These are phyloP conservation scores for Acropternis orthonyx DNA, from an alignment of 2,797 vertebrate genomes.

Conservation along the genomic window DNA sequence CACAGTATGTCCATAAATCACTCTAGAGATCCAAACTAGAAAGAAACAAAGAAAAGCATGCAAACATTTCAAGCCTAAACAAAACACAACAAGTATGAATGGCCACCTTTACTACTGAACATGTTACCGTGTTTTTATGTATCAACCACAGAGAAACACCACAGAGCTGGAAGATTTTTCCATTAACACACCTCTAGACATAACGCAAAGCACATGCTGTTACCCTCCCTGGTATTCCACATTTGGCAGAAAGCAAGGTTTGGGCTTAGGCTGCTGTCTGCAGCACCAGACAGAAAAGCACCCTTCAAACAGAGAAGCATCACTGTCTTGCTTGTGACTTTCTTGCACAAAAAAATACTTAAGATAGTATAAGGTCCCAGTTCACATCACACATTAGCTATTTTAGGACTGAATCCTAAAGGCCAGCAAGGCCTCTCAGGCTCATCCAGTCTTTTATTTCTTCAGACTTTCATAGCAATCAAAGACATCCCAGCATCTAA, in stretches of 20 bases:
- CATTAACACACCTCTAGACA: conserved; percentile 76
- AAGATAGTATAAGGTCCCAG: not conserved
- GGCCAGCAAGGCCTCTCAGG: not conserved
- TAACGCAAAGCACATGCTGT: conserved; percentile 87
- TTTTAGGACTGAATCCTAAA: not conserved
- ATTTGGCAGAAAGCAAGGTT: conserved; percentile 76
- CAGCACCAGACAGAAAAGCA: conserved; percentile 72
- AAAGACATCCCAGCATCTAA: not conserved
- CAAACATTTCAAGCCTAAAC: not conserved
- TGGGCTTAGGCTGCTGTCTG: conserved; percentile 76
- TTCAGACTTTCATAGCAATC: not conserved
- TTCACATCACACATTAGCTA: not conserved
- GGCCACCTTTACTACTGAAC: not conserved
- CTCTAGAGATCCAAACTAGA: not conserved
- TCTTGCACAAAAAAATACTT: not conserved
- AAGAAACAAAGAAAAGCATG: not conserved
- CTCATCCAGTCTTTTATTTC: not conserved
- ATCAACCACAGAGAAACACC: not conserved
- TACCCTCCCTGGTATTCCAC: conserved; percentile 77
- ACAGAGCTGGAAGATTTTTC: conserved; percentile 69
- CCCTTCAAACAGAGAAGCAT: not conserved
- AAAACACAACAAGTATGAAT: not conserved
- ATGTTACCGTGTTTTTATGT: not conserved
- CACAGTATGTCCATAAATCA: not conserved
- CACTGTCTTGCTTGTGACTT: not conserved